These are phyloP conservation scores for Rhinophrynus dorsalis DNA, from an alignment of 2,797 vertebrate genomes.

Conservation along the genomic window DNA sequence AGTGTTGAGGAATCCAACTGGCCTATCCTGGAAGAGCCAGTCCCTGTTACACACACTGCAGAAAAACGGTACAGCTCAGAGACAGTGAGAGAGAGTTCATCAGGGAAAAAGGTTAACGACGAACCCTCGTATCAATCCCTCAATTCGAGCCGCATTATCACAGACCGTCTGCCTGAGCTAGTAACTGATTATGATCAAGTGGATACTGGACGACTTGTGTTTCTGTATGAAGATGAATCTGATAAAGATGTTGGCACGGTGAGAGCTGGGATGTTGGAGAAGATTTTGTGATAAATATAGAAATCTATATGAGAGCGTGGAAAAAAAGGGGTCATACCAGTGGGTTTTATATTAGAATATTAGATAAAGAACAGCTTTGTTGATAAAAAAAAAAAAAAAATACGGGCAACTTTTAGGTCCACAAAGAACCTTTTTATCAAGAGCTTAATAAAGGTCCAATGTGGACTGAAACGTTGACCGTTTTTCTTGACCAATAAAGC, in stretches of 20 bases:
- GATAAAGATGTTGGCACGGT: background rate
- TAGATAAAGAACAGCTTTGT: too few species aligned
- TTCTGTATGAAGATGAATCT: background rate
- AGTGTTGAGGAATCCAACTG: background rate
- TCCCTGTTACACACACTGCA: background rate
- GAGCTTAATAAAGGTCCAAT: too few species aligned
- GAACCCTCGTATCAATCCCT: background rate
- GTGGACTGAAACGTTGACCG: too few species aligned
- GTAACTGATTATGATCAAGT: background rate
- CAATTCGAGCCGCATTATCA: background rate
- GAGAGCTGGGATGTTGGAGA: too few species aligned
- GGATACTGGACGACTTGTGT: background rate
- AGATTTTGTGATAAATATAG: too few species aligned
- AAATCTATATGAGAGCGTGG: too few species aligned
- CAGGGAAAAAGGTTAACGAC: background rate
- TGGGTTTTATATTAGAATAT: too few species aligned
- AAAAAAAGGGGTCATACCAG: too few species aligned
- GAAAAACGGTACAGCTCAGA: background rate
- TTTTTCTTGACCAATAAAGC: too few species aligned
- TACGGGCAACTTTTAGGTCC: too few species aligned
- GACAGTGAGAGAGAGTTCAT: background rate
- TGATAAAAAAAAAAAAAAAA: too few species aligned
- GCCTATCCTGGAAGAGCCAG: background rate
- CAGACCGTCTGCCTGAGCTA: background rate
- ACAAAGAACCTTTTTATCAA: too few species aligned